phyloP scores from a whole-genome alignment of 1,140 invertebrate species.

The Lepeophtheirus salmonis region DNA sequence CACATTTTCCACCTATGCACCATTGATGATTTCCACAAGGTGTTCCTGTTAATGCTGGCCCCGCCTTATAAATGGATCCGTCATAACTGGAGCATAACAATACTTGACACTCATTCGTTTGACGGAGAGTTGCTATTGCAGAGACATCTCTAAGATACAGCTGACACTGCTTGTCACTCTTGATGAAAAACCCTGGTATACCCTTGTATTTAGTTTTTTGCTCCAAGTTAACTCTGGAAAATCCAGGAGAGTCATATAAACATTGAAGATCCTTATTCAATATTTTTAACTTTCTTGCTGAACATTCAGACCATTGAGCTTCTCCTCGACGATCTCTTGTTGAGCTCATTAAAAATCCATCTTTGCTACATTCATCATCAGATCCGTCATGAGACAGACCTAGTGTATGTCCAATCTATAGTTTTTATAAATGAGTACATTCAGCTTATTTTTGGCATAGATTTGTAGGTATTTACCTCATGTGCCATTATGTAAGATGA shows the following conservation, averaged over 20 bases:
- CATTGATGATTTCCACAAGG: not conserved
- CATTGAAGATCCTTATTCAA: not conserved
- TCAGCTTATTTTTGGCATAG: too few species aligned
- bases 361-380: not conserved
- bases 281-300: not conserved
- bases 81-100: not conserved
- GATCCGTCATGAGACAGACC: conserved; percentile 3
- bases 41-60: not conserved
- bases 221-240: not conserved
- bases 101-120: not conserved
- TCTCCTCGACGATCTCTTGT: conserved; percentile 3
- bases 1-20: not conserved
- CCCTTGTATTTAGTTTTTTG: not conserved
- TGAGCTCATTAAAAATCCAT: conserved; percentile 11
- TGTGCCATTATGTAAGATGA: conserved; percentile 4
- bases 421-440: too few species aligned
- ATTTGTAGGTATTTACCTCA: too few species aligned
- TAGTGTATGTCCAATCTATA: not conserved
- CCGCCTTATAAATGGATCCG: not conserved
- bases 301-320: conserved; percentile 9
- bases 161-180: not conserved
- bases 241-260: not conserved
- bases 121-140: not conserved
- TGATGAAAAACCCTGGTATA: not conserved
- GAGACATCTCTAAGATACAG: not conserved